Base-by-base conservation (phyloP, 2,113 vertebrate species). In the Muscicapa adusta region DNA sequence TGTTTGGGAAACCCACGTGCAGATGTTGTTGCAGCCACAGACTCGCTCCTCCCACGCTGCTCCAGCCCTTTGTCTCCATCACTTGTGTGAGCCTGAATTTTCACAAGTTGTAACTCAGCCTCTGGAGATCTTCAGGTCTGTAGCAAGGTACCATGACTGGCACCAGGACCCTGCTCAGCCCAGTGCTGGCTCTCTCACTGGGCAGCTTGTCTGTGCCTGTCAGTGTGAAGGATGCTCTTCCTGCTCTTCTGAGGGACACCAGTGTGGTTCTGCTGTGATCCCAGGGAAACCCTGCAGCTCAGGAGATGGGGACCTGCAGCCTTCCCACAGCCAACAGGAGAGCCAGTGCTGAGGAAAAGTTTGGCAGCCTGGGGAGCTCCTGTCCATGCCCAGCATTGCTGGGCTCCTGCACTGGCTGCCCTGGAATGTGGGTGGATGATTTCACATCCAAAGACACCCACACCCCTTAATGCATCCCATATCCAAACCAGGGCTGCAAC, bases 201-300 rank as follows among this genome's bases (percentile, higher is more conserved):
- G 31, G 43, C 62, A 67, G 26, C 22, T 70, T 7, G 1, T 18
- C 61, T 29, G 42, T 1, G 5, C 20, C 53, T 5, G 0, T 24
- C 66, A n/a, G 34, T 2, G 5, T 16, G 22, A 74, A 25, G 23
- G 8, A 47, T 62, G 23, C 5, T 74, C 38, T 48, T 58, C 28
- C 16, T 86, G 65, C 56, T 38, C 19, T 42, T 80, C 68, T 48
- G 62, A 23, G 13, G 3, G 7, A 36, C 51, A 38, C 20, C 13
- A 22, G 33, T 0, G 0, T 1, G 2, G 10, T 73, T 31, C 68
- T 62, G 50, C n/a, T 54, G 45, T 50, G 34, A 47, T 10, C 20
- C 31, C 36, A 68, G 50, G 31, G 45, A 75, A 43, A 38, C 5
- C 24, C 80, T 66, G 67, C 18, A 50, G 63, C 25, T 45, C 12